These are phyloP conservation scores for Hyphantria cunea DNA, from an alignment of 1,140 invertebrate genomes.

Conservation along the genomic window DNA sequence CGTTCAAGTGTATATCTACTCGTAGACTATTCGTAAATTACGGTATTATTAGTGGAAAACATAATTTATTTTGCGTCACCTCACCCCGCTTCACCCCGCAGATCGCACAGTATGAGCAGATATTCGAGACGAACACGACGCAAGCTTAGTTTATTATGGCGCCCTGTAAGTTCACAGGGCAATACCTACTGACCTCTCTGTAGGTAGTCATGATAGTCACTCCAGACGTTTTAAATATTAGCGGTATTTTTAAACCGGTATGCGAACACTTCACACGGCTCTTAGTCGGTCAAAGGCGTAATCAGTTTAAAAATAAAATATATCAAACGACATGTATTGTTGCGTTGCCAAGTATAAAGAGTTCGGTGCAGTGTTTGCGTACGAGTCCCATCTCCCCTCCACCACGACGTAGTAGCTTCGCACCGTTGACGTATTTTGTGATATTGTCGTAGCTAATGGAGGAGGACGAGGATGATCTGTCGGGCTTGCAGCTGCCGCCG, in stretches of 20 bases:
- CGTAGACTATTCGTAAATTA: too few relatives aligned
- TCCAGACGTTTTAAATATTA: too few relatives aligned
- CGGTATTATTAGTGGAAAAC: not conserved
- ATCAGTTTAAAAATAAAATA: too few relatives aligned
- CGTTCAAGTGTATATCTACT: too few relatives aligned
- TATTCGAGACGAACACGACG: constrained; percentile 4
- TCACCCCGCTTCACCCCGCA: constrained; percentile 37
- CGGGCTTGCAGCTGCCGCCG: constrained; percentile 55
- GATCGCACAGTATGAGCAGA: constrained; percentile 30
- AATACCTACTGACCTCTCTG: too few relatives aligned
- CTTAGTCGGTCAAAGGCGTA: not conserved
- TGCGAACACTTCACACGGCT: not conserved
- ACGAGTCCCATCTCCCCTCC: not conserved
- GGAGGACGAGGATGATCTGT: constrained; percentile 60
- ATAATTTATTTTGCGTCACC: constrained; percentile 10
- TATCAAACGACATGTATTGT: too few relatives aligned
- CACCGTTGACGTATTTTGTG: constrained; percentile 70
- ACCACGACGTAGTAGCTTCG: constrained; percentile 59
- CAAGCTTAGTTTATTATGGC: constrained; percentile 9
- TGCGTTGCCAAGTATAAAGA: too few relatives aligned
- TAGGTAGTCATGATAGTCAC: too few relatives aligned
- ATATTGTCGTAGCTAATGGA: constrained; percentile 57
- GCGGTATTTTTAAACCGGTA: too few relatives aligned
- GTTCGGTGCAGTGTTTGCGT: constrained; percentile 29
- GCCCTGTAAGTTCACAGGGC: too few relatives aligned